Evolutionary conservation across 2,797 vertebrate genomes (phyloP).

Genomic region (Hirundo rustica): DNA sequence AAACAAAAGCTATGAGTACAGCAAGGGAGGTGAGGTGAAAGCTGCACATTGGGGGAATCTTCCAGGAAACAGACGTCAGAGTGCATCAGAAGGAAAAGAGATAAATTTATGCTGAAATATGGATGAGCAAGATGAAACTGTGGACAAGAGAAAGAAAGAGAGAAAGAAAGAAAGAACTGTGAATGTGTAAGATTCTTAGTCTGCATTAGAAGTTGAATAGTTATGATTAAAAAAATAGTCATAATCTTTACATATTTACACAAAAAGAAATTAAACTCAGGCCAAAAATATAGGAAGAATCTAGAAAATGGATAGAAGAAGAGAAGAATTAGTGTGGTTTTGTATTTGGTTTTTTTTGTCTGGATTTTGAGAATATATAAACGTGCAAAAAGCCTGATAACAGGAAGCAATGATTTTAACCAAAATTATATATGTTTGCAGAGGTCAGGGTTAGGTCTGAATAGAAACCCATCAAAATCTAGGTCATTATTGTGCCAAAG

Average conservation of each 20-base stretch:
- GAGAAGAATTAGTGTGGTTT: too few species aligned
- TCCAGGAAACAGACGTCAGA: neutral
- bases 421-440: neutral
- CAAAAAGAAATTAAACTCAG: neutral
- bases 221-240: neutral
- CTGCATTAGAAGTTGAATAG: neutral
- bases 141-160: neutral
- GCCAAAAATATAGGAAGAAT: neutral
- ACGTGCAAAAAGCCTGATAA: neutral
- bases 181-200: neutral
- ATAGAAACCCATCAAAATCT: neutral
- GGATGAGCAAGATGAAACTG: neutral
- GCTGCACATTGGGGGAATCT: fast-evolving
- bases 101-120: neutral
- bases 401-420: neutral
- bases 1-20: neutral
- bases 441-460: neutral
- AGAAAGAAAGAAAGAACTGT: neutral
- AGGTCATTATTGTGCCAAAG: neutral
- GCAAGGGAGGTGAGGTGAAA: neutral
- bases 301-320: neutral
- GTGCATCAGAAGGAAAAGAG: neutral
- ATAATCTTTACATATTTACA: neutral
- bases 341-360: neutral
- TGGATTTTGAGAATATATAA: neutral